Percentiles rank a stretch among this genome's conserved stretches.
These are phyloP conservation scores for Selenia dentaria DNA, from an alignment of 2,888 invertebrate species.

Conservation along the genomic window DNA sequence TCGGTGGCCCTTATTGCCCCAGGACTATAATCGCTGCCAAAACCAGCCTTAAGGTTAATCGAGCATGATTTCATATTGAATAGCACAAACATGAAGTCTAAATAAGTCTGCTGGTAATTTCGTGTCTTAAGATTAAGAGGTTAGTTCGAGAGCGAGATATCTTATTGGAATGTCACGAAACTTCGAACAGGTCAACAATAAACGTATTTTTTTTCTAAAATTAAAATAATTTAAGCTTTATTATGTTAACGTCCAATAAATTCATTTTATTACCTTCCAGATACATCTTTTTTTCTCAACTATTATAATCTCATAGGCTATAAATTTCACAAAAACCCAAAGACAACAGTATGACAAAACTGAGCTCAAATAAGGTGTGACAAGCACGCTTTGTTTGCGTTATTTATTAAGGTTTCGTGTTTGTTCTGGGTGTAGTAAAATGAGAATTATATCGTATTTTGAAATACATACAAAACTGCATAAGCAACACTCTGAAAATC, in stretches of 20 bases:
- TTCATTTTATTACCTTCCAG: conserved; percentile 18
- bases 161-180: conserved; percentile 17
- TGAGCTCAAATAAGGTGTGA: conserved; percentile 74
- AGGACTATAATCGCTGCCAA: too few species aligned
- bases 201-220: conserved; percentile 30
- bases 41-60: too few species aligned
- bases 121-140: too few species aligned
- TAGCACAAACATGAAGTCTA: too few species aligned
- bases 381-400: conserved; percentile 67
- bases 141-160: conserved; percentile 3
- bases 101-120: too few species aligned
- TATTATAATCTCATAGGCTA: conserved; percentile 44
- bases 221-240: conserved; percentile 39
- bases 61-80: too few species aligned
- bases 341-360: conserved; percentile 69
- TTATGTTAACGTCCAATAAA: conserved; percentile 23
- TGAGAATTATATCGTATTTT: conserved; percentile 70
- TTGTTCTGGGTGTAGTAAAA: conserved; percentile 76
- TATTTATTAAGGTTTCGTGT: conserved; percentile 72
- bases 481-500: conserved; percentile 29
- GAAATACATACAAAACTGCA: conserved; percentile 18
- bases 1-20: too few species aligned
- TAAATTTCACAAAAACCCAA: conserved; percentile 43
- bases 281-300: conserved; percentile 29
- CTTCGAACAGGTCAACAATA: conserved; percentile 30